Conservation (phyloP, 2,113 vertebrate species). For the Nansenia antarctica region DNA sequence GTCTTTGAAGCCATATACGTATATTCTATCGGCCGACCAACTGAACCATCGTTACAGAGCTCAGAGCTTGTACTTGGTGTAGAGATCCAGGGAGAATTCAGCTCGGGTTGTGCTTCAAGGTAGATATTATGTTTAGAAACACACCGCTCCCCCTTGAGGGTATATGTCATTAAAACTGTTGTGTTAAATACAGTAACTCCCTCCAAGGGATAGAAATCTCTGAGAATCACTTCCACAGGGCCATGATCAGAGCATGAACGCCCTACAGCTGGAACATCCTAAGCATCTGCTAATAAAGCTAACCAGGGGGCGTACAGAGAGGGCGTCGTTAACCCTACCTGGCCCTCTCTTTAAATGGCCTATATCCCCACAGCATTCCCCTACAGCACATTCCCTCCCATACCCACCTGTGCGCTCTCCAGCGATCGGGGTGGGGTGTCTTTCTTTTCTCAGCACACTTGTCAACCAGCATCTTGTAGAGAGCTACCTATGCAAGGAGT, state of each 20-base stretch:
- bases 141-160: background rate
- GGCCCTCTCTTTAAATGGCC: slow-evolving; percentile 12
- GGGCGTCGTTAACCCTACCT: slow-evolving; percentile 46
- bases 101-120: background rate
- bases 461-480: slow-evolving; percentile 31
- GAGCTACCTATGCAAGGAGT: slow-evolving; percentile 38
- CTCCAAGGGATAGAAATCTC: background rate
- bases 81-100: too few species aligned
- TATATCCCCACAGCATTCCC: background rate
- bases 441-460: slow-evolving; percentile 22
- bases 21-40: too few species aligned
- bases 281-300: slow-evolving; percentile 45
- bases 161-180: slow-evolving; percentile 31
- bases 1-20: too few species aligned
- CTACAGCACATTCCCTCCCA: slow-evolving; percentile 17
- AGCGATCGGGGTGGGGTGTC: slow-evolving; percentile 44
- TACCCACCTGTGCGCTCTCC: background rate
- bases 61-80: too few species aligned
- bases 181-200: too few species aligned
- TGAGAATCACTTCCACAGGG: slow-evolving; percentile 35
- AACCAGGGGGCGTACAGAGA: slow-evolving; percentile 4
- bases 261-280: slow-evolving; percentile 22
- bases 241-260: slow-evolving; percentile 58
- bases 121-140: background rate
- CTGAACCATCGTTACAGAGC: too few species aligned